Percentiles rank a stretch among this genome's conserved stretches.
Evolutionary conservation across 2,113 vertebrate genomes (phyloP).

Genomic region (Paradisaea rubra): DNA sequence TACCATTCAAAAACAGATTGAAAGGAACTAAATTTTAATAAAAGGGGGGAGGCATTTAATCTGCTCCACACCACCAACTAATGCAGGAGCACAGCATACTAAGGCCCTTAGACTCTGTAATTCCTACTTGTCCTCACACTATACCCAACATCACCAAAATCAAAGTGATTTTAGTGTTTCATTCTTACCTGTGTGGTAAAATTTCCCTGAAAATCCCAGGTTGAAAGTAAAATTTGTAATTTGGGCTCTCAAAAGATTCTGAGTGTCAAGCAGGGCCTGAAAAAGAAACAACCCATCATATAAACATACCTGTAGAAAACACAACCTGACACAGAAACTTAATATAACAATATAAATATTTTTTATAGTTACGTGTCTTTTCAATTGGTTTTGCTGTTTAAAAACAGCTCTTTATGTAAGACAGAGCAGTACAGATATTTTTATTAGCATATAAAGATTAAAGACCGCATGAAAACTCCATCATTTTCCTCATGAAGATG

Average conservation of each 20-base stretch:
- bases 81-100: background rate
- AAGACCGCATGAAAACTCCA: background rate
- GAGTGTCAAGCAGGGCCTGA: conserved; percentile 82
- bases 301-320: background rate
- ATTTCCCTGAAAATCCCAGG: conserved; percentile 84
- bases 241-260: conserved; percentile 77
- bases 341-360: background rate
- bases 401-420: background rate
- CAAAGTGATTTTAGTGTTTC: background rate
- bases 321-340: background rate
- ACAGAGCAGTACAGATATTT: background rate
- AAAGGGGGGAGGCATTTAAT: background rate
- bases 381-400: background rate
- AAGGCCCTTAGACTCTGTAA: background rate
- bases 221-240: conserved; percentile 86
- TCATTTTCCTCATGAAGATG: background rate
- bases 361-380: background rate
- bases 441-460: background rate
- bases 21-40: background rate
- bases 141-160: background rate
- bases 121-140: background rate
- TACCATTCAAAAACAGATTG: background rate
- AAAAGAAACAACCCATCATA: conserved; percentile 30
- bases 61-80: background rate
- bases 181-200: conserved; percentile 83